These are phyloP conservation scores for Etheostoma nigrum DNA, from an alignment of 2,797 vertebrate species.

Conservation along the genomic window DNA sequence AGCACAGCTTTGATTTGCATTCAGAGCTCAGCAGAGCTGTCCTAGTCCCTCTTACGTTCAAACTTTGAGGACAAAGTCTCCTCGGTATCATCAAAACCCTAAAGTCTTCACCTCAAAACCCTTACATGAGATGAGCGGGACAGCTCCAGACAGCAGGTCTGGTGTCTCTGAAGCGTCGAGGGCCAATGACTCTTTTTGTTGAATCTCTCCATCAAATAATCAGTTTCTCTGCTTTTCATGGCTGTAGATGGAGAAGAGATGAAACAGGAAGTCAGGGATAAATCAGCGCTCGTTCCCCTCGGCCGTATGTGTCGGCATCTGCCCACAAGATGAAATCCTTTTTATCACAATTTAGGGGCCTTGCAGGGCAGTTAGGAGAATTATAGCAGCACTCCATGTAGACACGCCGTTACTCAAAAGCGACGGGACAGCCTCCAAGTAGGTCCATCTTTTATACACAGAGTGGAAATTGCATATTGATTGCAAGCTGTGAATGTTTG, in stretches of 20 bases:
- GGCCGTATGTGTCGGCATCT: constrained; percentile 52
- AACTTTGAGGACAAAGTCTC: constrained; percentile 37
- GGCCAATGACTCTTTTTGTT: constrained; percentile 29
- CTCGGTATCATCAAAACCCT: constrained; percentile 6
- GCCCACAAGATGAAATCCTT: constrained; percentile 77
- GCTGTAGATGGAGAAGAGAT: constrained; percentile 49
- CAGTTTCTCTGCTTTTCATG: constrained; percentile 40
- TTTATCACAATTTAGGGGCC: constrained; percentile 81
- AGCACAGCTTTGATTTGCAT: constrained; percentile 8
- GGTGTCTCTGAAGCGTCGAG: constrained; percentile 31
- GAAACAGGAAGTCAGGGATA: constrained; percentile 59
- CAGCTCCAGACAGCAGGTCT: constrained; percentile 19
- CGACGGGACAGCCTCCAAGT: constrained; percentile 69
- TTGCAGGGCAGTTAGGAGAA: constrained; percentile 74
- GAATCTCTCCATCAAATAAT: constrained; percentile 52
- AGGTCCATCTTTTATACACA: constrained; percentile 76
- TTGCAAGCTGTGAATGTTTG: constrained; percentile 68
- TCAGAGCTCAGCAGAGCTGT: constrained; percentile 8
- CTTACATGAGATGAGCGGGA: constrained; percentile 15
- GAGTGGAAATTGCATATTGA: constrained; percentile 86
- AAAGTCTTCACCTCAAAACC: constrained; percentile 40
- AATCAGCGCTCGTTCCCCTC: constrained; percentile 57
- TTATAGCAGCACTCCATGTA: constrained; percentile 76
- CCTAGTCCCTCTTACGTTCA: constrained; percentile 23
- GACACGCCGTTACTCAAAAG: constrained; percentile 79